Conservation (phyloP, 2,113 vertebrate species). For the Trochalopteron elliotii region DNA sequence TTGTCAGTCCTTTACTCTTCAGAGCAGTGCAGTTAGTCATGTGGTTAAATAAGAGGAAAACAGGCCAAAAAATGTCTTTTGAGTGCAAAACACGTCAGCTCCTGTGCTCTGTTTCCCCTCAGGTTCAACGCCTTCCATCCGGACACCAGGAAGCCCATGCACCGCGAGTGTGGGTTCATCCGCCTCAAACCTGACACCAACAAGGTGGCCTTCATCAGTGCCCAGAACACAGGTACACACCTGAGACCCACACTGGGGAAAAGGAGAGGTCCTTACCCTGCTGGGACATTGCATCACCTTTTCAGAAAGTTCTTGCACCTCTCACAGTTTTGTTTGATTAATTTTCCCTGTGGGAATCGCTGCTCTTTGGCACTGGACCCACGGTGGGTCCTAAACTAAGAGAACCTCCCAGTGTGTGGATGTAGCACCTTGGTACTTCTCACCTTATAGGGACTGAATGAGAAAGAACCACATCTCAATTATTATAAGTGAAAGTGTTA, state of each 20-base stretch:
- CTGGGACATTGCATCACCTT: not conserved
- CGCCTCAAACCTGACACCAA: constrained; percentile 89
- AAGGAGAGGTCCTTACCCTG: not conserved
- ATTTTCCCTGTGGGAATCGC: not conserved
- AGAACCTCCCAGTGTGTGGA: not conserved
- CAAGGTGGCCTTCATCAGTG: constrained; percentile 92
- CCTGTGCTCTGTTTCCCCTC: not conserved
- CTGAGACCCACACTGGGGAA: not conserved
- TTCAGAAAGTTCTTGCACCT: not conserved
- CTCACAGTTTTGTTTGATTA: not conserved
- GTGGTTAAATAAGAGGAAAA: not conserved
- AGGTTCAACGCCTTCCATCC: constrained; percentile 93
- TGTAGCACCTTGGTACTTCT: not conserved
- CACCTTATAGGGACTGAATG: not conserved
- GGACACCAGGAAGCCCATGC: constrained; percentile 88
- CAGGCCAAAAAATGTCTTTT: not conserved
- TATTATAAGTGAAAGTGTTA: not conserved
- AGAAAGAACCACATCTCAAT: not conserved
- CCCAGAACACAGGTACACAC: constrained; percentile 90
- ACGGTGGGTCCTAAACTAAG: not conserved
- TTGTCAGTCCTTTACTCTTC: not conserved
- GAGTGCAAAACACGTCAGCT: not conserved
- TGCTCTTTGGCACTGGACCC: not conserved
- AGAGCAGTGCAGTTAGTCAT: not conserved
- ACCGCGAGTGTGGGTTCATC: constrained; percentile 93